Conservation (phyloP, 2,797 vertebrate genomes). For the Orientallactaga sibirica region DNA sequence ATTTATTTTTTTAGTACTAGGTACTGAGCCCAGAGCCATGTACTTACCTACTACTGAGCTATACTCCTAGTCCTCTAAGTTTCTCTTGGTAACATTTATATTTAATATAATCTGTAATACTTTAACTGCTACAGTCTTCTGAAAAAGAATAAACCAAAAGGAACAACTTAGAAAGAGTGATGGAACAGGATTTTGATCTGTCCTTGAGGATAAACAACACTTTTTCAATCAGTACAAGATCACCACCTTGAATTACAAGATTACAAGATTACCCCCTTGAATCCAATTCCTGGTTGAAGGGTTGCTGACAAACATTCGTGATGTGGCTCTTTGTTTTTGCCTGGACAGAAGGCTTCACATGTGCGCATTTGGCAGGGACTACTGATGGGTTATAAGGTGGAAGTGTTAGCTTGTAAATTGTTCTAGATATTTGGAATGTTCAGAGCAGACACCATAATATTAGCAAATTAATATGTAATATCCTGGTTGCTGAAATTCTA, state of each 20-base stretch:
- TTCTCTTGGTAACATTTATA: conserved; percentile 37
- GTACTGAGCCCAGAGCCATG: neutral
- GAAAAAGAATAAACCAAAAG: conserved; percentile 12
- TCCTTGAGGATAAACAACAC: neutral
- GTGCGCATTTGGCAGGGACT: neutral
- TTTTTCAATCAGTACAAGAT: conserved; percentile 1
- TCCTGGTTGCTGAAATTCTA: conserved; percentile 7
- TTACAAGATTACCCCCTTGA: too few relatives aligned
- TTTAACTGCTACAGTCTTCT: neutral
- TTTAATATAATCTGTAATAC: neutral
- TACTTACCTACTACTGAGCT: neutral
- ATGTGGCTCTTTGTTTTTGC: neutral
- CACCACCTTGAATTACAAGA: too few relatives aligned
- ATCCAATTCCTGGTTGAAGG: neutral
- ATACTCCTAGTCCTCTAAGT: neutral
- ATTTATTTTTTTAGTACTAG: neutral
- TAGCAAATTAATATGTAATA: conserved; percentile 14
- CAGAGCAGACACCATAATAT: neutral
- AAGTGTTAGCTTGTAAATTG: neutral
- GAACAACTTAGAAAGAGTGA: neutral
- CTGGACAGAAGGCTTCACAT: neutral
- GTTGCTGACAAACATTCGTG: neutral
- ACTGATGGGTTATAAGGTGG: neutral
- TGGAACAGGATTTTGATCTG: neutral
- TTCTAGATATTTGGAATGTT: conserved; percentile 19